Base-by-base conservation (phyloP, 2,888 invertebrate species). In the Artemia sinica region DNA sequence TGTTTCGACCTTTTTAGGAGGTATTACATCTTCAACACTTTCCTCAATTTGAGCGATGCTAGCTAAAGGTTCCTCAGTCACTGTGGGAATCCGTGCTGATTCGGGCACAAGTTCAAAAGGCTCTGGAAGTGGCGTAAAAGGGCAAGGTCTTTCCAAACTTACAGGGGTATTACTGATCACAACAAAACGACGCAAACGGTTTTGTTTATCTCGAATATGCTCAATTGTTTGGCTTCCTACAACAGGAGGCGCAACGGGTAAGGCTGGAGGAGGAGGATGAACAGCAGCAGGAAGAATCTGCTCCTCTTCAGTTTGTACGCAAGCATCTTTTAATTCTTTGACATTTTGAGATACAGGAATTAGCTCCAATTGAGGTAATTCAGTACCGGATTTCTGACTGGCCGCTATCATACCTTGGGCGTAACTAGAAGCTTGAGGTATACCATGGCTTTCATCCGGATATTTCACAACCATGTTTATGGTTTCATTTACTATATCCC, bases 201-300 rank as follows among this genome's bases (percentile, higher is more conserved):
- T 58, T 8, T 58, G 58, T 18, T 58, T 58, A 58, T 58, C 58
- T 58, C 58, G 58, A 18, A 58, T 58, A 18, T 58, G 58, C 10
- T 58, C 58, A 9, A 58, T 58, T 14, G n/a, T 58, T 18, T 58
- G 58, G 18, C 58, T 14, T 8, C 58, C 58, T 58, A 58, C 58
- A n/a, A 58, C 58, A 14, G 58, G 58, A 14, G n/a, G 8, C 8
- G 58, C n/a, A 58, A 18, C 8, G 8, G 58, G 58, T 58, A 18
- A 10, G 8, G 58, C n/a, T 14, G 58, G 58, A n/a, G 58, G n/a
- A 14, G 58, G 58, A 14, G 58, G 58, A 18, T 14, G 58, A 14
- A 18, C n/a, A n/a, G 58, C 8, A 58, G 58, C n/a, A 58, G 58
- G n/a, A 14, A 58, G 58, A 18, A 10, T 9, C n/a, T 8, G n/a